Evolutionary conservation across 2,113 vertebrate species (phyloP).

Genomic region (Coreoperca whiteheadi): DNA sequence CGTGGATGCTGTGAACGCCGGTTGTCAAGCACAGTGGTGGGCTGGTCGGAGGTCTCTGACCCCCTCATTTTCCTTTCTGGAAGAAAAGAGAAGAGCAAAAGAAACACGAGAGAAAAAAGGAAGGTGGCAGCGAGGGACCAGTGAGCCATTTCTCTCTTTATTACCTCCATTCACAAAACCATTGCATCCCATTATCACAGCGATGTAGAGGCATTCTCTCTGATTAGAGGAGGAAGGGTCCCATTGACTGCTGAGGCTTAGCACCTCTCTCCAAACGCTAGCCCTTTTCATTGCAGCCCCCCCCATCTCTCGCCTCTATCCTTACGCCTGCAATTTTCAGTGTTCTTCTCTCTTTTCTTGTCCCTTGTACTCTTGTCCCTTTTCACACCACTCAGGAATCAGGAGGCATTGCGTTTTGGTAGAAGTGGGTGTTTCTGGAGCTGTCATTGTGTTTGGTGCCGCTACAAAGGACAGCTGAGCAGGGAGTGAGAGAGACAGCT

Average conservation of each 20-base stretch:
- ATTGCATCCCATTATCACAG: conserved; percentile 83
- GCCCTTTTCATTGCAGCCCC: conserved; percentile 74
- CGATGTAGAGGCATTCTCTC: conserved; percentile 84
- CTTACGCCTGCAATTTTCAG: conserved; percentile 64
- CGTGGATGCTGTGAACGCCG: conserved; percentile 72
- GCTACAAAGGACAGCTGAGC: conserved; percentile 79
- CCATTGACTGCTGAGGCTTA: conserved; percentile 84
- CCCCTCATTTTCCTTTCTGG: conserved; percentile 77
- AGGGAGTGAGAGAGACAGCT: conserved; percentile 68
- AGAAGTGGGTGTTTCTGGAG: conserved; percentile 82
- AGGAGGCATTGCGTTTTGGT: conserved; percentile 69
- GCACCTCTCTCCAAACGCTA: conserved; percentile 76
- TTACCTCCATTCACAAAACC: conserved; percentile 86
- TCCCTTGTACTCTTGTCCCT: conserved; percentile 64
- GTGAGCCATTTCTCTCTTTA: conserved; percentile 81
- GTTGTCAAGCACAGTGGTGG: conserved; percentile 82
- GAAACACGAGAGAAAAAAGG: conserved; percentile 63
- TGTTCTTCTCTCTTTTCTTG: conserved; percentile 60
- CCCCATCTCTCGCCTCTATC: conserved; percentile 63
- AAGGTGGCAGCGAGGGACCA: conserved; percentile 76
- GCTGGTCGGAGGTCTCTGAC: conserved; percentile 84
- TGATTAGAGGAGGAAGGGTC: conserved; percentile 84
- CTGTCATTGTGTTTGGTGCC: conserved; percentile 80
- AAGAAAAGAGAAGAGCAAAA: conserved; percentile 73
- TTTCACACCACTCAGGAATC: conserved; percentile 72